A percentile compares a stretch with the other conserved stretches of the same genome.
Evolutionary conservation across 1,140 invertebrate genomes (phyloP).

Genomic region (Drosophila albomicans): DNA sequence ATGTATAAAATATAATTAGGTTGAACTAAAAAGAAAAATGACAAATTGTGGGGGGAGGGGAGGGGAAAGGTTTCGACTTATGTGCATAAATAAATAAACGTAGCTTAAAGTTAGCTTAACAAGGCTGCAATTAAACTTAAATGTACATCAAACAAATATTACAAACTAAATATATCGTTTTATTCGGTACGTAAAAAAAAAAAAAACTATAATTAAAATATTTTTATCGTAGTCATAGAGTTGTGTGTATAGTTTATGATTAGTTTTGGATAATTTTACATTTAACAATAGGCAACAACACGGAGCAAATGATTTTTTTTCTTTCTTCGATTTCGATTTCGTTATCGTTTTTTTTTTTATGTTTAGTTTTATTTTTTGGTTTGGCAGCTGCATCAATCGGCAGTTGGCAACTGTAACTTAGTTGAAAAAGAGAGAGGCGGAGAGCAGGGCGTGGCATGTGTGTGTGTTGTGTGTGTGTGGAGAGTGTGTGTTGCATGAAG

Average conservation of each 20-base stretch:
- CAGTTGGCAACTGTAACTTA: slow-evolving; percentile 45
- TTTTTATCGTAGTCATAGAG: slow-evolving; percentile 8
- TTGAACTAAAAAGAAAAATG: background rate
- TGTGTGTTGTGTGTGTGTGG: slow-evolving; percentile 29
- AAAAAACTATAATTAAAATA: slow-evolving; percentile 2
- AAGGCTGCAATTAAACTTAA: slow-evolving; percentile 42
- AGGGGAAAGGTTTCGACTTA: background rate
- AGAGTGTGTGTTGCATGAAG: slow-evolving; percentile 47
- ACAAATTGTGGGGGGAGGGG: background rate
- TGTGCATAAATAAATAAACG: slow-evolving; percentile 54
- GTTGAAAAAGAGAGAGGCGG: background rate
- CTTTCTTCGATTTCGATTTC: slow-evolving; percentile 9
- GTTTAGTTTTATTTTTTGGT: slow-evolving; percentile 8
- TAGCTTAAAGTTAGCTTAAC: slow-evolving; percentile 49
- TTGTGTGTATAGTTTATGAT: slow-evolving; percentile 10
- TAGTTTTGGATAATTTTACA: slow-evolving; percentile 48
- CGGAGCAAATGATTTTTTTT: slow-evolving; percentile 62
- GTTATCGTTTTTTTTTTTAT: slow-evolving; percentile 9
- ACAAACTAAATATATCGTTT: slow-evolving; percentile 25
- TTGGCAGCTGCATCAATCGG: slow-evolving; percentile 50
- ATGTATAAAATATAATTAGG: background rate
- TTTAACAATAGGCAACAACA: slow-evolving; percentile 82
- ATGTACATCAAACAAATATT: slow-evolving; percentile 28
- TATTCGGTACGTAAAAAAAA: slow-evolving; percentile 3
- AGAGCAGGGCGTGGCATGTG: slow-evolving; percentile 33